Conservation (phyloP, 2,113 vertebrate species). For the Xiphias gladius region DNA sequence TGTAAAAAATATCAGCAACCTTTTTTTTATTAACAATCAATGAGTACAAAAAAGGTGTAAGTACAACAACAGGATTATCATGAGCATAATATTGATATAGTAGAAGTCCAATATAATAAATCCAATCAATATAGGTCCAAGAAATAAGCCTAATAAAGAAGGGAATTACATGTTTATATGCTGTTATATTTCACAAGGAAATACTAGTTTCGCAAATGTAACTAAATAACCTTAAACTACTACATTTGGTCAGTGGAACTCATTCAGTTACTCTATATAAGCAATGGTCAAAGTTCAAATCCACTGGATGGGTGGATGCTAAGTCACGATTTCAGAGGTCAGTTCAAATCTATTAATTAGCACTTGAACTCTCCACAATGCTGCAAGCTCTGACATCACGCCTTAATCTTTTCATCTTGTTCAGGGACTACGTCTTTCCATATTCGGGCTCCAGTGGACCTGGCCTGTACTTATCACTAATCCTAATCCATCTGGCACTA, state of each 20-base stretch:
- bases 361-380: slow-evolving; percentile 29
- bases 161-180: neutral
- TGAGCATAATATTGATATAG: neutral
- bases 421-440: slow-evolving; percentile 54
- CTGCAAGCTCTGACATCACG: slow-evolving; percentile 59
- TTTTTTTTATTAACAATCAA: neutral
- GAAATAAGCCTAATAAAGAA: neutral
- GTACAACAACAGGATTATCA: neutral
- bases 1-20: neutral
- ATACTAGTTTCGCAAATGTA: neutral
- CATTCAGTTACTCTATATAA: neutral
- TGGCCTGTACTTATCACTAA: slow-evolving; percentile 65
- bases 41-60: neutral
- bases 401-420: slow-evolving; percentile 77
- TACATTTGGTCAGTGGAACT: neutral
- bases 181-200: neutral
- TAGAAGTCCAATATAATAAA: neutral
- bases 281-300: slow-evolving; percentile 11
- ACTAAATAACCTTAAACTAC: neutral
- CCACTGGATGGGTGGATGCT: neutral
- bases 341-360: slow-evolving; percentile 39
- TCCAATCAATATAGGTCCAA: neutral
- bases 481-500: slow-evolving; percentile 80
- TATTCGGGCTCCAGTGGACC: slow-evolving; percentile 52
- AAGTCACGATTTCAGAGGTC: slow-evolving; percentile 13